These are phyloP conservation scores for Pelodytes ibericus DNA, from an alignment of 2,797 vertebrate species.

Conservation along the genomic window DNA sequence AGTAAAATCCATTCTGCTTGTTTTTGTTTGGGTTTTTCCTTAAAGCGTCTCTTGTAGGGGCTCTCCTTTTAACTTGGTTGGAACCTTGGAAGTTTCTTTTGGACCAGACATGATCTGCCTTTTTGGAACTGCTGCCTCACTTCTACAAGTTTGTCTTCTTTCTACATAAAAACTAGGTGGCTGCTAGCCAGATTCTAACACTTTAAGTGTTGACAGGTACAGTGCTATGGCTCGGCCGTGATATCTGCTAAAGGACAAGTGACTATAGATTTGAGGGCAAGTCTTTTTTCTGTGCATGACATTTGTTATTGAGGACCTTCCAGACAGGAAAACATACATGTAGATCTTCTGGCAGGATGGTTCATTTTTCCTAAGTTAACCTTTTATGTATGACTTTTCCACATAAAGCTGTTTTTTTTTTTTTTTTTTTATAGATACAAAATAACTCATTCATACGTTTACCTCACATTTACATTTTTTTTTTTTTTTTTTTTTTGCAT, in stretches of 20 bases:
- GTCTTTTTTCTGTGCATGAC: conserved; percentile 40
- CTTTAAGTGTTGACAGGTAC: conserved; percentile 66
- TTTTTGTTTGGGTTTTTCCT: conserved; percentile 63
- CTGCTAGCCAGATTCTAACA: conserved; percentile 66
- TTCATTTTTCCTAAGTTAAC: conserved; percentile 29
- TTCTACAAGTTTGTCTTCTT: conserved; percentile 72
- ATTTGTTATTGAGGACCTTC: conserved; percentile 55
- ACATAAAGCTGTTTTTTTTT: conserved; percentile 28
- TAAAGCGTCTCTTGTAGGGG: conserved; percentile 72
- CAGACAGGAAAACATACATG: conserved; percentile 46
- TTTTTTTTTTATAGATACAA: conserved; percentile 8
- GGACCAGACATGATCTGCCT: conserved; percentile 64
- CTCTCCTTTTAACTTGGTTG: conserved; percentile 74
- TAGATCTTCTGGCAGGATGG: conserved; percentile 46
- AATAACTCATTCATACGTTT: conserved; percentile 22
- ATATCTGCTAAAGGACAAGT: conserved; percentile 57
- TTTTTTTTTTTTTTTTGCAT: background rate
- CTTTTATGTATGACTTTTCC: conserved; percentile 42
- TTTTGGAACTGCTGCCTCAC: conserved; percentile 71
- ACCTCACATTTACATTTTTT: conserved; percentile 13
- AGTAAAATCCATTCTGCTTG: conserved; percentile 64
- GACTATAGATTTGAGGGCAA: conserved; percentile 46
- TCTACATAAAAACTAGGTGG: conserved; percentile 71
- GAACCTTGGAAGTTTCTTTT: conserved; percentile 74
- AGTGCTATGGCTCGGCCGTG: conserved; percentile 56